Evolutionary conservation across 2,113 vertebrate genomes (phyloP).

Genomic region (Ancistrus triradiatus): DNA sequence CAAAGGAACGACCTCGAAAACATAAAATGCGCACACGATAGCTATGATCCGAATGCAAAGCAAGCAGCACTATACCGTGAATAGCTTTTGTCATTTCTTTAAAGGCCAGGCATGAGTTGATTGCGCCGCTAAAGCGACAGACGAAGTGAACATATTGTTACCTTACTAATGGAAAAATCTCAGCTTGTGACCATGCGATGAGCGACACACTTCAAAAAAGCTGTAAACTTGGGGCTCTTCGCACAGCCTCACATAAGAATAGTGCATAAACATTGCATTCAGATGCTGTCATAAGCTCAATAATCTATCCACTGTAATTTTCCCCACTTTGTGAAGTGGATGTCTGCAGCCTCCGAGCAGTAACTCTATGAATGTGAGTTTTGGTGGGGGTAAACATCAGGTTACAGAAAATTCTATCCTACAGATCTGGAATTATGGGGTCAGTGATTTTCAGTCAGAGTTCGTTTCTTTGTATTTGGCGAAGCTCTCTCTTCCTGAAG

Average conservation of each 20-base stretch:
- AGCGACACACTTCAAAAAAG: conserved; percentile 19
- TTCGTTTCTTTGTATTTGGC: too few relatives aligned
- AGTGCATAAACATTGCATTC: conserved; percentile 41
- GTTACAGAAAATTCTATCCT: too few relatives aligned
- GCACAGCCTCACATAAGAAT: conserved; percentile 24
- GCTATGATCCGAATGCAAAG: too few relatives aligned
- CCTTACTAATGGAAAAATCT: conserved; percentile 10
- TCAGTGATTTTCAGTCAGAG: too few relatives aligned
- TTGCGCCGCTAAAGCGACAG: conserved; percentile 35
- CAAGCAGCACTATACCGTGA: conserved; percentile 2
- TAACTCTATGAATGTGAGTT: too few relatives aligned
- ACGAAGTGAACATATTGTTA: conserved; percentile 19
- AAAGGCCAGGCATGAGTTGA: neutral
- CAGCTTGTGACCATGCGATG: conserved; percentile 13
- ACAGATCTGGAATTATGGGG: too few relatives aligned
- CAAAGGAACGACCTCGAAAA: too few relatives aligned
- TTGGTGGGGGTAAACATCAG: neutral
- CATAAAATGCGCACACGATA: too few relatives aligned
- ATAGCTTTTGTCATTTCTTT: neutral
- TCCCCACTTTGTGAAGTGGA: conserved; percentile 10
- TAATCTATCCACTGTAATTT: conserved; percentile 25
- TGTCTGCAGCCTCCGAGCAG: neutral
- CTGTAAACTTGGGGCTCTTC: conserved; percentile 9
- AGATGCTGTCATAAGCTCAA: conserved; percentile 38
- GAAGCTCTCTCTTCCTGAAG: too few relatives aligned